Base-by-base conservation (phyloP, 2,113 vertebrate species). In the Alaudala cheleensis region DNA sequence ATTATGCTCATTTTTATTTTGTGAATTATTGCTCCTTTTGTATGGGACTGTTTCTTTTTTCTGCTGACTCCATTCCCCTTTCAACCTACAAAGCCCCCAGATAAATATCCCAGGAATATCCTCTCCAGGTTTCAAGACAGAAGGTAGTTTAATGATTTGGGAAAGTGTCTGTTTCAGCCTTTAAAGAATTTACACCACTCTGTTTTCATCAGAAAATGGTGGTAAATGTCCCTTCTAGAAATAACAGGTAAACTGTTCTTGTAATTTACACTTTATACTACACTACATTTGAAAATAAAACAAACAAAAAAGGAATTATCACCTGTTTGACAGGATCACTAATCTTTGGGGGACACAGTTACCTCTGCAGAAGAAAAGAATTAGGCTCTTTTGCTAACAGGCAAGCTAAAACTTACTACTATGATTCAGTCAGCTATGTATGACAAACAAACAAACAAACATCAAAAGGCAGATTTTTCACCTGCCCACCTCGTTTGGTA, bases 301-400 rank as follows among this genome's bases (percentile, higher is more conserved):
- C 33, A 96, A 96, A 61, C 16, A 88, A 89, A 64, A 54, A 70
- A 62, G 42, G 61, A 96, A 88, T 62, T 85, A 72, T 81, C 87
- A 95, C 62, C 54, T 92, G 66, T 64, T 90, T 74, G 79, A 94
- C 67, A 91, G 62, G 78, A 86, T 95, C 70, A 12, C 54, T 78
- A 83, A 95, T 90, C 70, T 96, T 95, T 79, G 90, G 81, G 90
- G 97, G 90, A 88, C 56, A 89, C 45, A 92, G 69, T 24, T 39
- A 88, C 44, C n/a, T 73, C 82, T 90, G 81, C 37, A 92, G 44
- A 91, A 79, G 44, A 92, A 96, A 95, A 84, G 72, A 92, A 93
- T 89, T 85, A 89, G 65, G 50, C 51, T 88, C 53, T 87, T 94
- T 76, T 76, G 69, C 60, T 86, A 96, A 94, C 12, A 60, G 61